These are phyloP conservation scores for Eustalomyia histrio DNA, from an alignment of 2,888 invertebrate species.

Conservation along the genomic window DNA sequence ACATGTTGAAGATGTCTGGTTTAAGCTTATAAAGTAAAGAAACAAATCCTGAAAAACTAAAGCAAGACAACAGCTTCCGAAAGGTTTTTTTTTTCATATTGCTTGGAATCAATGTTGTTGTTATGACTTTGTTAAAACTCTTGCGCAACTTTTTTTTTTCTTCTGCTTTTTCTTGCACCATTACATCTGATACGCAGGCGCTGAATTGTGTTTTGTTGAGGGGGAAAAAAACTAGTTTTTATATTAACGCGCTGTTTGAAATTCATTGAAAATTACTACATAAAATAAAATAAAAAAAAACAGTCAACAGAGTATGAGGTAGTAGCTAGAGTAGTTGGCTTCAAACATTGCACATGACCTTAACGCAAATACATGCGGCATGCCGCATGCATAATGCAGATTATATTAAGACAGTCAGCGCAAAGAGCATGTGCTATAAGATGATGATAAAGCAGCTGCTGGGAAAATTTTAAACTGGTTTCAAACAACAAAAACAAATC, in stretches of 20 bases:
- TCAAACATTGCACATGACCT: slow-evolving; percentile 64
- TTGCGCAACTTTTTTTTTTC: slow-evolving; percentile 59
- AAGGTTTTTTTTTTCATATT: slow-evolving; percentile 44
- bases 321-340: slow-evolving; percentile 33
- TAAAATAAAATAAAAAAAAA: background rate
- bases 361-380: slow-evolving; percentile 48
- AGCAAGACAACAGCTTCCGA: slow-evolving; percentile 64
- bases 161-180: slow-evolving; percentile 5
- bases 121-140: slow-evolving; percentile 65
- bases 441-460: slow-evolving; percentile 66
- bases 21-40: slow-evolving; percentile 25
- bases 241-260: slow-evolving; percentile 31
- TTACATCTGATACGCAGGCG: slow-evolving; percentile 15
- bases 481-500: slow-evolving; percentile 49
- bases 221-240: slow-evolving; percentile 53
- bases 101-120: slow-evolving; percentile 49
- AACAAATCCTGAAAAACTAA: slow-evolving; percentile 60
- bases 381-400: slow-evolving; percentile 52
- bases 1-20: slow-evolving; percentile 51
- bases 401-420: slow-evolving; percentile 50
- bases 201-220: slow-evolving; percentile 24
- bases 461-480: slow-evolving; percentile 74
- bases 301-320: slow-evolving; percentile 24
- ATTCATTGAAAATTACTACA: slow-evolving; percentile 26
- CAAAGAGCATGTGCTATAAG: slow-evolving; percentile 32